Percentiles rank a stretch among this genome's conserved stretches.
Conservation (phyloP, 64 coral and sea anemone genomes). For the Montipora cactus region DNA sequence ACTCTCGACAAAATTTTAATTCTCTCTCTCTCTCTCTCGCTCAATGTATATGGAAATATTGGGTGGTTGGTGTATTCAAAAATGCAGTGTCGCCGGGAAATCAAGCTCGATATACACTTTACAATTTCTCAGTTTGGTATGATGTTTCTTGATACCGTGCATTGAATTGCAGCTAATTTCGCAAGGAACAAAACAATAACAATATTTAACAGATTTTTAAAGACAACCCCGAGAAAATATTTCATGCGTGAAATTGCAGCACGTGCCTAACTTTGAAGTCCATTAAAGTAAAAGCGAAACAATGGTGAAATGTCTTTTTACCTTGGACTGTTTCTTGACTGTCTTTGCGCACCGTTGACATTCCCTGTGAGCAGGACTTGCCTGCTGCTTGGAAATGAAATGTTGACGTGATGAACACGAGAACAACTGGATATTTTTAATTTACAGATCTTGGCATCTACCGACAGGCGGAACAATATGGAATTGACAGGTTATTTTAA, state of each 20-base stretch:
- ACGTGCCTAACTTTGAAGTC: background rate
- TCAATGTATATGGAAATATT: too few relatives aligned
- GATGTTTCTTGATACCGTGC: background rate
- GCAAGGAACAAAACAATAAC: background rate
- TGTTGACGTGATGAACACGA: background rate
- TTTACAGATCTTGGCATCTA: slow-evolving; percentile 1
- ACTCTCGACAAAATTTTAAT: too few relatives aligned
- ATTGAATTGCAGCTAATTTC: background rate
- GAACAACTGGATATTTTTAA: background rate
- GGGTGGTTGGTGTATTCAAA: too few relatives aligned
- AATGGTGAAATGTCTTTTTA: background rate
- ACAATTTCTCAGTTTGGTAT: background rate
- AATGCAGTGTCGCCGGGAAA: background rate
- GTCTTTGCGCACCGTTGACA: background rate
- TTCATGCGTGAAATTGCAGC: background rate
- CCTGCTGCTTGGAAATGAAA: background rate
- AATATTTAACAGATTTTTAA: background rate
- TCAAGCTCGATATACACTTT: background rate
- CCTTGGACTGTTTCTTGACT: too few relatives aligned
- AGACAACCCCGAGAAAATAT: too few relatives aligned
- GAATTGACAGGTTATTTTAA: background rate
- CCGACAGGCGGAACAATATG: background rate
- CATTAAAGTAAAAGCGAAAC: background rate
- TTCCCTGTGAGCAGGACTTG: background rate
- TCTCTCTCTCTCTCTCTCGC: too few relatives aligned